Percentiles rank a stretch among this genome's conserved stretches.
phyloP scores from a whole-genome alignment of 2,113 vertebrate species.

The Chelonoidis abingdonii region DNA sequence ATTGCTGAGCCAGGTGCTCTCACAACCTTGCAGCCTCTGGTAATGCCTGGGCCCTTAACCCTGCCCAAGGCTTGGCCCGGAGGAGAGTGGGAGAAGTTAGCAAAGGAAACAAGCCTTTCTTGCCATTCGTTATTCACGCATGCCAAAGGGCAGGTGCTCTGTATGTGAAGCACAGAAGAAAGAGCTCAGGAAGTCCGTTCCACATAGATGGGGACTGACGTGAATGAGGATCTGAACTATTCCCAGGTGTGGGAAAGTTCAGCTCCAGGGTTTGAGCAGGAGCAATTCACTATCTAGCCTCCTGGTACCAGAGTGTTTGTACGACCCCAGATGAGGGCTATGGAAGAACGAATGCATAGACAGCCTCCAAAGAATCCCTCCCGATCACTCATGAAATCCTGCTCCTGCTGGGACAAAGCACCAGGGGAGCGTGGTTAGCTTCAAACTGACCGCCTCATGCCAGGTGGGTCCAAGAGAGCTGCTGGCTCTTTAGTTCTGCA shows the following conservation, averaged over 20 bases:
- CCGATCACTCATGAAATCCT: not conserved
- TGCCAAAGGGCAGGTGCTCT: not conserved
- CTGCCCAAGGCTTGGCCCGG: not conserved
- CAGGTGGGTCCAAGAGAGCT: not conserved
- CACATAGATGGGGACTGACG: rapidly evolving
- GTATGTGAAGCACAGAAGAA: not conserved
- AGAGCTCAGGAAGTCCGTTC: not conserved
- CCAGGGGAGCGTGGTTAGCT: not conserved
- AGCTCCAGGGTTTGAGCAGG: rapidly evolving
- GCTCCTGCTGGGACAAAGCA: not conserved
- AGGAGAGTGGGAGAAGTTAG: not conserved
- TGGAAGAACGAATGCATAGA: not conserved
- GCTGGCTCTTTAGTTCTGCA: not conserved
- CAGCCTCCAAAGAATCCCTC: not conserved
- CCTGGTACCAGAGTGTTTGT: not conserved
- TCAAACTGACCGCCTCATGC: not conserved
- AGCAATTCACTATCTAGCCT: not conserved
- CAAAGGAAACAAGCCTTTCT: rapidly evolving
- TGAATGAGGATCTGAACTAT: not conserved
- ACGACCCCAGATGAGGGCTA: not conserved
- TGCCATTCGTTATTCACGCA: rapidly evolving
- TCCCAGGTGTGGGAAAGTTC: not conserved
- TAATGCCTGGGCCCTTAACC: not conserved
- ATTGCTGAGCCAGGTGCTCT: not conserved
- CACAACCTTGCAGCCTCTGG: not conserved